Conservation (phyloP, 2,797 vertebrate species). For the Leptoclinus maculatus region DNA sequence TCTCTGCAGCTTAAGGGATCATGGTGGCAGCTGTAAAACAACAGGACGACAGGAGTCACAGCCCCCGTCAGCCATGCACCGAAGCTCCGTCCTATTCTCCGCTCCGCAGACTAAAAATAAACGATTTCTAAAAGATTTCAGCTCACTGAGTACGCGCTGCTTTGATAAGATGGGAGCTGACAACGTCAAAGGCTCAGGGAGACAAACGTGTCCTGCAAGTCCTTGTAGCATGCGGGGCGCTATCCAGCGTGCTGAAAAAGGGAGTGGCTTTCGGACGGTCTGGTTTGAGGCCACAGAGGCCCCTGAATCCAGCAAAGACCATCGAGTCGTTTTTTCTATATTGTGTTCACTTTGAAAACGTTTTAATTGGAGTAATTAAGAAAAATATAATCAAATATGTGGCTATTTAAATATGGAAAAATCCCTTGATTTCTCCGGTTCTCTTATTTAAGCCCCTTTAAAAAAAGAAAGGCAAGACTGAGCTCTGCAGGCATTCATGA, state of each 20-base stretch:
- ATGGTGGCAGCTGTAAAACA: conserved; percentile 85
- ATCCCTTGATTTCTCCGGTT: not conserved
- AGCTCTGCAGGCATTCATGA: conserved; percentile 83
- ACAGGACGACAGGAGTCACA: conserved; percentile 81
- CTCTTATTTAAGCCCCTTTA: conserved; percentile 21
- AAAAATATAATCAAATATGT: not conserved
- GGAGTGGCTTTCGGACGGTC: conserved; percentile 78
- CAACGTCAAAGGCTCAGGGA: conserved; percentile 60
- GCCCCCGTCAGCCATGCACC: conserved; percentile 66
- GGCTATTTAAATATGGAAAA: not conserved
- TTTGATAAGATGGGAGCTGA: conserved; percentile 69
- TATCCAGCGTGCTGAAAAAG: conserved; percentile 88
- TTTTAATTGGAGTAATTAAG: not conserved
- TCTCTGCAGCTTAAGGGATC: conserved; percentile 85
- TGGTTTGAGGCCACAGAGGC: conserved; percentile 61
- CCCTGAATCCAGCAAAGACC: conserved; percentile 28
- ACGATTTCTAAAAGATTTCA: conserved; percentile 68
- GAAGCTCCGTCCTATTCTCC: conserved; percentile 45
- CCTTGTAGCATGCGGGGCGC: conserved; percentile 73
- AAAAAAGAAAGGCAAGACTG: conserved; percentile 52
- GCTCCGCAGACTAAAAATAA: conserved; percentile 57
- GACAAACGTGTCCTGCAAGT: conserved; percentile 58
- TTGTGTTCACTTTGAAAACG: not conserved
- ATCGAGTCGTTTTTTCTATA: conserved; percentile 2
- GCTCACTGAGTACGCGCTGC: conserved; percentile 42